A percentile compares a stretch with the other conserved stretches of the same genome.
These are phyloP conservation scores for Gavialis gangeticus DNA, from an alignment of 2,113 vertebrate genomes.

Conservation along the genomic window DNA sequence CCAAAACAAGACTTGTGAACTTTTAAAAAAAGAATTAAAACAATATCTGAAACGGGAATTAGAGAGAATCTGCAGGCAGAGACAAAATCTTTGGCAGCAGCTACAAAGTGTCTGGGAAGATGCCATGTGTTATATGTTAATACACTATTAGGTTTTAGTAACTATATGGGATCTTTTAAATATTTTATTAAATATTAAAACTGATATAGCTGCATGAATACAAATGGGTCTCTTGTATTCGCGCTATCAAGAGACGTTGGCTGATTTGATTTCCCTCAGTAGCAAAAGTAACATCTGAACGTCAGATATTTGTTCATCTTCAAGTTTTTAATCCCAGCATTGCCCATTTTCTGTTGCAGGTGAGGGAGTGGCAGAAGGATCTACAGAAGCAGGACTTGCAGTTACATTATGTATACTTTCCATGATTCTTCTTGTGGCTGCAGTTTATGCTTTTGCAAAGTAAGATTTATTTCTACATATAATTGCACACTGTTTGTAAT, in stretches of 20 bases:
- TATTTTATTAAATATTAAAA: not conserved
- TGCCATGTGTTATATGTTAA: too few species aligned
- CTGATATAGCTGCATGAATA: rapidly evolving
- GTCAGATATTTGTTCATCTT: not conserved
- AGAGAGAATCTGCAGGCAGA: too few species aligned
- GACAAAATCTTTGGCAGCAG: too few species aligned
- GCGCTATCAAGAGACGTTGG: not conserved
- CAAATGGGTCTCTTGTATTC: not conserved
- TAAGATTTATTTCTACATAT: conserved; percentile 69
- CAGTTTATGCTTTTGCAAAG: conserved; percentile 93
- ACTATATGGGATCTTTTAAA: too few species aligned
- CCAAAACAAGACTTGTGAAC: too few species aligned
- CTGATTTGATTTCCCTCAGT: not conserved
- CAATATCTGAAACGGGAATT: too few species aligned
- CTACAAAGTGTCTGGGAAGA: too few species aligned
- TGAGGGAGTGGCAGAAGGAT: conserved; percentile 85
- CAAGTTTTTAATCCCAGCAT: not conserved
- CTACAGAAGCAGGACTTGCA: conserved; percentile 93
- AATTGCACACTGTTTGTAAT: not conserved
- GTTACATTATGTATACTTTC: conserved; percentile 93
- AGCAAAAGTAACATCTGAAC: not conserved
- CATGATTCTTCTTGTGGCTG: conserved; percentile 88
- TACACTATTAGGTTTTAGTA: too few species aligned
- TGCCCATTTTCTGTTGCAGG: conserved; percentile 75
- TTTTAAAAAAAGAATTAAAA: too few species aligned